A percentile compares a stretch with the other conserved stretches of the same genome.
Evolutionary conservation across 2,888 invertebrate species (phyloP).

Genomic region (Brachypalpus laphriformis): DNA sequence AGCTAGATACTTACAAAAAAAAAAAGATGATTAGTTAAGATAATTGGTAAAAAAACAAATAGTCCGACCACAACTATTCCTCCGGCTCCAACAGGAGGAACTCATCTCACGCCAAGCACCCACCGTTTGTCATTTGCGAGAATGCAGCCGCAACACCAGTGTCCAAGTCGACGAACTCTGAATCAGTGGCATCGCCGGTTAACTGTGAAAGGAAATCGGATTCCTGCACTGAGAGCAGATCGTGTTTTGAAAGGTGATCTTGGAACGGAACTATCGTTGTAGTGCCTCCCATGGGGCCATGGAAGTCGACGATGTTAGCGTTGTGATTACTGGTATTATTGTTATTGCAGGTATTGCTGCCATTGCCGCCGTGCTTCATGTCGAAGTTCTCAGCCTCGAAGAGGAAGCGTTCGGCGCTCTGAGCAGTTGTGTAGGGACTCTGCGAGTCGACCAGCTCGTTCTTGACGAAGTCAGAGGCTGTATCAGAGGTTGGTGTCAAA

Average conservation of each 20-base stretch:
- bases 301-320: slow-evolving; percentile 76
- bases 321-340: slow-evolving; percentile 76
- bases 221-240: slow-evolving; percentile 77
- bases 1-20: slow-evolving; percentile 58
- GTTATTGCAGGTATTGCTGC: slow-evolving; percentile 74
- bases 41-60: slow-evolving; percentile 63
- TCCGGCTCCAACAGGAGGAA: slow-evolving; percentile 69
- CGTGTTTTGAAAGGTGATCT: slow-evolving; percentile 81
- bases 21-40: slow-evolving; percentile 64
- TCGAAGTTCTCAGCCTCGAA: slow-evolving; percentile 82
- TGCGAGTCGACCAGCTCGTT: slow-evolving; percentile 82
- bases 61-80: slow-evolving; percentile 65
- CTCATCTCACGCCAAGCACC: slow-evolving; percentile 82
- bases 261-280: slow-evolving; percentile 79
- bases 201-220: slow-evolving; percentile 80
- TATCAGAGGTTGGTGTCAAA: slow-evolving; percentile 77
- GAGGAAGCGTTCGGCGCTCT: slow-evolving; percentile 82
- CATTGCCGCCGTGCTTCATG: slow-evolving; percentile 79
- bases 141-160: slow-evolving; percentile 81
- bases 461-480: slow-evolving; percentile 81
- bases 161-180: slow-evolving; percentile 82
- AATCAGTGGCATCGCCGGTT: slow-evolving; percentile 78
- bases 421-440: slow-evolving; percentile 82
- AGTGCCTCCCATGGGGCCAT: slow-evolving; percentile 76
- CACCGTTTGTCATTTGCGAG: slow-evolving; percentile 80